Evolutionary conservation across 1,140 invertebrate species (phyloP), one percentile per base, ranked within the genome.

Genomic region (Contarinia nasturtii): DNA sequence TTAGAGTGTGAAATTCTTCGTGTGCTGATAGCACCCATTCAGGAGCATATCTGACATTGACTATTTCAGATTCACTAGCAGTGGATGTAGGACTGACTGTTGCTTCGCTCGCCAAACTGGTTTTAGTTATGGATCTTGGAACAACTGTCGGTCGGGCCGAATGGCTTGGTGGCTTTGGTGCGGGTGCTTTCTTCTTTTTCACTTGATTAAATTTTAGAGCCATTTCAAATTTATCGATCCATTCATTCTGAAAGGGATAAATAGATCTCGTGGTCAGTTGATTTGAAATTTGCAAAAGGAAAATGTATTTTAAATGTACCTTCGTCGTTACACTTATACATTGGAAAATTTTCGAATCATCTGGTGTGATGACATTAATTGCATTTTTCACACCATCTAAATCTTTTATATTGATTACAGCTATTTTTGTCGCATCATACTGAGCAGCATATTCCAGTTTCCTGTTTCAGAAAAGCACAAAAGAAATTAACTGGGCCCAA

Each of bases 361-460:
- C 89, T 61, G 93, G 93, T 49, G 89, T 90, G 47, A 97, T 67
- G 1, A 96, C 72, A 65, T 96, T 96, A 54, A 96, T 94, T 3
- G 88, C 86, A 63, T 91, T 80, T 63, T 91, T 93, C 0, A 92
- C 77, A 48, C 77, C 83, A 43, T 85, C 86, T 48, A 90, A 68
- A 69, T 97, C 91, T 53, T 86, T 74, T 3, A 97, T 87, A 70
- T 98, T 98, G 0, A 98, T 91, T 17, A 95, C 82, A 22, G 91
- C 92, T 50, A 98, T 66, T 60, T 78, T 89, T 58, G 88, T 87
- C 2, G 97, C 70, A 54, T 93, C 86, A 63, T 96, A 95, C 55
- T 86, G 75, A 5, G 76, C 77, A 65, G 93, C 81, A 68, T 91
- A 89, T 64, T 88, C 84, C 57, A 92, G 90, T 52, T 83, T 76